Percentiles rank a stretch among this genome's conserved stretches.
phyloP scores from a whole-genome alignment of 1,140 invertebrate genomes.

The Anastatus disparis region DNA sequence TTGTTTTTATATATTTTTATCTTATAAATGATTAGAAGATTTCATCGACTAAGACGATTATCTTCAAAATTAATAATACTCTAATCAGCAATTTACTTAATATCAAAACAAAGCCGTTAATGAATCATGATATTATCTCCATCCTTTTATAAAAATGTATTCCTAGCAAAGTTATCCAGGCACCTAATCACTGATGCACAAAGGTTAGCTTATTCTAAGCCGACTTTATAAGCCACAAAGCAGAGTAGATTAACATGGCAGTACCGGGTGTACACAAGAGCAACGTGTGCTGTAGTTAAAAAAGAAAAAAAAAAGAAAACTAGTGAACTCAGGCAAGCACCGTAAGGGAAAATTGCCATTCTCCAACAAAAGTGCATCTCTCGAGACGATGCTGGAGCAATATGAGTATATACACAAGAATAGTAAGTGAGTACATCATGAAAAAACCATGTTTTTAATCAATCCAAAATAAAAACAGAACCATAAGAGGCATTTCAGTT shows the following conservation, averaged over 20 bases:
- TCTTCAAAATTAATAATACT: too few relatives aligned
- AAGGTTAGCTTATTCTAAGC: background rate
- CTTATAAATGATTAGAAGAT: too few relatives aligned
- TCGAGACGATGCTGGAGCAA: background rate
- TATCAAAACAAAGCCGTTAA: background rate
- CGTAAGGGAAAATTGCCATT: slow-evolving; percentile 11
- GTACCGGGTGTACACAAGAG: background rate
- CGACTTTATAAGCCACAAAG: background rate
- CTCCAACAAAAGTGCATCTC: slow-evolving; percentile 3
- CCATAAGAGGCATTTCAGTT: background rate
- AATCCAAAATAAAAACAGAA: slow-evolving; percentile 24
- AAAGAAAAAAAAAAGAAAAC: too few relatives aligned
- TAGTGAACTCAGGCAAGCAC: too few relatives aligned
- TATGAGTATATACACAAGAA: too few relatives aligned
- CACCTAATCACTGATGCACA: slow-evolving; percentile 26
- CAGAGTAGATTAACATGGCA: slow-evolving; percentile 21
- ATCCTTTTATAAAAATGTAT: background rate
- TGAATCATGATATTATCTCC: background rate
- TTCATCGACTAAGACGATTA: too few relatives aligned
- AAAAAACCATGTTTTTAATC: slow-evolving; percentile 35
- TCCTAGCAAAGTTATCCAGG: background rate
- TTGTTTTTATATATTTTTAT: too few relatives aligned
- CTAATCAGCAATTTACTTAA: too few relatives aligned
- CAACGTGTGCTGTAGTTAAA: too few relatives aligned
- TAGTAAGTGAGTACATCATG: background rate